These are phyloP conservation scores for Liposcelis brunnea DNA, from an alignment of 2,888 invertebrate genomes.

Conservation along the genomic window DNA sequence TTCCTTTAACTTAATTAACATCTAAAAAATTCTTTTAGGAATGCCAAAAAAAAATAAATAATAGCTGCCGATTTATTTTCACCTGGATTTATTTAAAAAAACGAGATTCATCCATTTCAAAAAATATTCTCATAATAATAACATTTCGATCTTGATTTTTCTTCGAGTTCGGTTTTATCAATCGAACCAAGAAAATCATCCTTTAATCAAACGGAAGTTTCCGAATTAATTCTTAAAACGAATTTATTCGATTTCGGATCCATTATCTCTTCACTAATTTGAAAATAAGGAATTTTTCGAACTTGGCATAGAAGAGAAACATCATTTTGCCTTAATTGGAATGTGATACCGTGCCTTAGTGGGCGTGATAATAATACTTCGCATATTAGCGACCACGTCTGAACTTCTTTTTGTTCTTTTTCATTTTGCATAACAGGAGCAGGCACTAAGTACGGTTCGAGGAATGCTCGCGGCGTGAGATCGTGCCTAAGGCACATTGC, in stretches of 20 bases:
- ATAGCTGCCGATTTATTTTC: too few species aligned
- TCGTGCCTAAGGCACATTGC: slow-evolving; percentile 86
- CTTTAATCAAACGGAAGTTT: slow-evolving; percentile 77
- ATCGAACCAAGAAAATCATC: too few species aligned
- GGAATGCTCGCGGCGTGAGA: slow-evolving; percentile 83
- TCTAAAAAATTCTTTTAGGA: too few species aligned
- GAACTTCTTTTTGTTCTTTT: slow-evolving; percentile 60
- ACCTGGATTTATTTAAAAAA: too few species aligned
- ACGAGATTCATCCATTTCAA: too few species aligned
- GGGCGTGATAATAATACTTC: slow-evolving; percentile 80
- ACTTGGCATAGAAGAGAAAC: slow-evolving; percentile 80
- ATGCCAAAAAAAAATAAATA: too few species aligned
- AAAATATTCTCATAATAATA: too few species aligned
- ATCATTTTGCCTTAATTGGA: slow-evolving; percentile 85
- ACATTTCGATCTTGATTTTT: too few species aligned
- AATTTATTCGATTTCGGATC: slow-evolving; percentile 94
- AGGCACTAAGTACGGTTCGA: slow-evolving; percentile 80
- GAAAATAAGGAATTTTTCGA: slow-evolving; percentile 78
- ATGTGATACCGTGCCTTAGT: slow-evolving; percentile 63
- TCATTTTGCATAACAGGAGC: slow-evolving; percentile 61
- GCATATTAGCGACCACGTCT: slow-evolving; percentile 91
- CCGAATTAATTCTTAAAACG: slow-evolving; percentile 82
- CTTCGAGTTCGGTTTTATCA: too few species aligned
- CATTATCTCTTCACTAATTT: slow-evolving; percentile 86
- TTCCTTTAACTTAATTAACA: too few species aligned